These are phyloP conservation scores for Pyrocephalus nanus DNA, from an alignment of 2,797 vertebrate species.

Conservation along the genomic window DNA sequence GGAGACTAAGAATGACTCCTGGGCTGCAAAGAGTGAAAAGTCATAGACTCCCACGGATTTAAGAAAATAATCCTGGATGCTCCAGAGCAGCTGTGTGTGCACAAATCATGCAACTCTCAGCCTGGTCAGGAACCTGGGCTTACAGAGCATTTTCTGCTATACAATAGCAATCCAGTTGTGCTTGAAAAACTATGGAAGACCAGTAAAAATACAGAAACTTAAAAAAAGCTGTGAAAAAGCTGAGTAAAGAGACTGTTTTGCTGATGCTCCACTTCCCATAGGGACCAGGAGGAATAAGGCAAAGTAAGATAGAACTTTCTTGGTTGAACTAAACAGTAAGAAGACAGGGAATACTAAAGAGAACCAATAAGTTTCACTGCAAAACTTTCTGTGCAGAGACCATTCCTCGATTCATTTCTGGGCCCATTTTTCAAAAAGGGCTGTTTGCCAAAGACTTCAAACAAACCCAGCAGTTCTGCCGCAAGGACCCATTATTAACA, in stretches of 20 bases:
- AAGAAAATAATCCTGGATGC: not conserved
- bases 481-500: not conserved
- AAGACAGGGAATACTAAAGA: not conserved
- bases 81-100: not conserved
- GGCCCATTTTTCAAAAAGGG: not conserved
- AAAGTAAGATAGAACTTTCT: not conserved
- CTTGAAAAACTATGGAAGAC: not conserved
- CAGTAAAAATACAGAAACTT: slow-evolving; percentile 1
- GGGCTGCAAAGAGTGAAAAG: not conserved
- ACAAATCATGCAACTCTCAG: not conserved
- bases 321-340: not conserved
- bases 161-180: slow-evolving; percentile 16
- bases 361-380: not conserved
- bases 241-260: not conserved
- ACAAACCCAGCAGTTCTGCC: not conserved
- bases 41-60: not conserved
- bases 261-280: not conserved
- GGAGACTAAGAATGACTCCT: not conserved
- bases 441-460: slow-evolving; percentile 15
- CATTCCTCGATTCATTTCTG: not conserved
- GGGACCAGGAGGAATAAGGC: not conserved
- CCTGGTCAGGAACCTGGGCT: not conserved
- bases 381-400: not conserved
- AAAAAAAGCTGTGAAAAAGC: not conserved
- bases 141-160: slow-evolving; percentile 13